Evolutionary conservation across 2,113 vertebrate genomes (phyloP).

Genomic region (Balaeniceps rex): DNA sequence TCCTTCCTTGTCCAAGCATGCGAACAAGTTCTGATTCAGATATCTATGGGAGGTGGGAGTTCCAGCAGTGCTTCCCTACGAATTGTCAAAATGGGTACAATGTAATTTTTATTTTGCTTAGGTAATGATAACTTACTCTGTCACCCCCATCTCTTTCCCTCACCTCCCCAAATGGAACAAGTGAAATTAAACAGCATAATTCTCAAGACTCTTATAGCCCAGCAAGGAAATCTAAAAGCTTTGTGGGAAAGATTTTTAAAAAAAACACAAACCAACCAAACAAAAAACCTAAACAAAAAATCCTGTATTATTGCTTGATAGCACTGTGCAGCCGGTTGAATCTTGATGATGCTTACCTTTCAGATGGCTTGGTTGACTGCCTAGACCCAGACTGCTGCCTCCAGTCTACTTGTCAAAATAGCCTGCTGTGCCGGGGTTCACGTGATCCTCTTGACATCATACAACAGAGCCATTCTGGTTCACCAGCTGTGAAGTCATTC

Average conservation of each 20-base stretch:
- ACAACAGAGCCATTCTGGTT: slow-evolving; percentile 84
- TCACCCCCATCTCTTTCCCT: not conserved
- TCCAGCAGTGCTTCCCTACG: not conserved
- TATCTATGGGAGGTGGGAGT: not conserved
- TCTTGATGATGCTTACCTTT: slow-evolving; percentile 27
- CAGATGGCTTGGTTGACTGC: slow-evolving; percentile 97
- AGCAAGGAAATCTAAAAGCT: not conserved
- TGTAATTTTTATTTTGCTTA: not conserved
- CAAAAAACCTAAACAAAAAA: not conserved
- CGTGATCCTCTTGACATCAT: slow-evolving; percentile 95
- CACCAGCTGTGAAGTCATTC: slow-evolving; percentile 88
- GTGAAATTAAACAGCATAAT: not conserved
- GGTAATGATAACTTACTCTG: not conserved
- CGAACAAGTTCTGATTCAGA: not conserved
- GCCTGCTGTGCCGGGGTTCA: slow-evolving; percentile 91
- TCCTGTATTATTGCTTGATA: not conserved
- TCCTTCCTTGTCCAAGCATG: not conserved
- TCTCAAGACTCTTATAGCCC: not conserved
- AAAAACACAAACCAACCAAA: not conserved
- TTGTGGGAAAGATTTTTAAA: not conserved
- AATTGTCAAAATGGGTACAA: not conserved
- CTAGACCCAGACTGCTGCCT: slow-evolving; percentile 99
- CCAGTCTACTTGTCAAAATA: slow-evolving; percentile 94
- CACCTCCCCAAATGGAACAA: not conserved
- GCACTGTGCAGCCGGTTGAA: not conserved